phyloP scores from a whole-genome alignment of 2,113 vertebrate genomes.

The Macrotis lagotis region DNA sequence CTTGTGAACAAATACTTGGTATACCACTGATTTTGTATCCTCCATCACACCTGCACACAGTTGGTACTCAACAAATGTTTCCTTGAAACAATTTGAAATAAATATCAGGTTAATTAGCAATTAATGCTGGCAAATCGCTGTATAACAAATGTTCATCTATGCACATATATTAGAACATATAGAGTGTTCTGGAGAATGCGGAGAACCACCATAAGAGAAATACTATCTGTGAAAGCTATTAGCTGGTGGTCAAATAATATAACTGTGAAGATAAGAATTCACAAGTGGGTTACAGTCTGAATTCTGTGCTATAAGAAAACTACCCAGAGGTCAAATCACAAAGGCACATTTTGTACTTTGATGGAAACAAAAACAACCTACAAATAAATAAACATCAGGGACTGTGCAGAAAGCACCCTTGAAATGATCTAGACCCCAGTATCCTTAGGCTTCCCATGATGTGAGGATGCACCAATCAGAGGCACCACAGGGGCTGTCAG shows the following conservation, averaged over 20 bases:
- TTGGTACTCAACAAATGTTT: background rate
- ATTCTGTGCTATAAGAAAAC: constrained; percentile 58
- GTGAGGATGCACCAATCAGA: constrained; percentile 5
- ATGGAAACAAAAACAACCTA: constrained; percentile 46
- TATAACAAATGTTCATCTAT: background rate
- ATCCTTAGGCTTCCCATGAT: background rate
- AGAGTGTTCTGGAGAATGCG: background rate
- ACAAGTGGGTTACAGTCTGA: constrained; percentile 9
- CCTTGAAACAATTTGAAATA: background rate
- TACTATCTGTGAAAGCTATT: background rate
- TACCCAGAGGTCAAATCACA: constrained; percentile 33
- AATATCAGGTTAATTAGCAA: background rate
- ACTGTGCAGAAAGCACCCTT: constrained; percentile 42
- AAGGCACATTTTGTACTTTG: constrained; percentile 40
- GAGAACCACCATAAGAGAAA: constrained; percentile 1
- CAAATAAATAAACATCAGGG: constrained; percentile 60
- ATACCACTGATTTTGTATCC: background rate
- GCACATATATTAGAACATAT: background rate
- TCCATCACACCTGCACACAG: background rate
- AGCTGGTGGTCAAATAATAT: constrained; percentile 15
- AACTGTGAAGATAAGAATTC: constrained; percentile 13
- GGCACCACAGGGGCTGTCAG: background rate
- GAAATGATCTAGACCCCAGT: background rate
- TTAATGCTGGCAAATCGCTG: background rate
- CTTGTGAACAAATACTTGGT: background rate